Evolutionary conservation across 2,888 invertebrate genomes (phyloP), one percentile per base, ranked within the genome.

Genomic region (Plagodis pulveraria): DNA sequence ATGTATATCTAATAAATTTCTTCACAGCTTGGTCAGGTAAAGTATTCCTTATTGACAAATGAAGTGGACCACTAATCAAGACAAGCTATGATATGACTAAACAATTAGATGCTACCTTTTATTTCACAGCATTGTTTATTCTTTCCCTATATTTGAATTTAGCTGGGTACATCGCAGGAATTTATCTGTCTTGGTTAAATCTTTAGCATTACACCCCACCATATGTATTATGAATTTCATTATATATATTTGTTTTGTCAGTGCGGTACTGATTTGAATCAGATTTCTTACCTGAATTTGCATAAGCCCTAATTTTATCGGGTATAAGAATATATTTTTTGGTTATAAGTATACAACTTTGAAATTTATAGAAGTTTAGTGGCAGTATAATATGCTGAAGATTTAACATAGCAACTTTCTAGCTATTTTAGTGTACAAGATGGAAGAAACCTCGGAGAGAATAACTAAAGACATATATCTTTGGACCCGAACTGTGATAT

Each of bases 21-120:
- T 62, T 60, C 47, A 72, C 77, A 80, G 80, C 69, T 65, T 43
- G n/a, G 8, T 53, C 61, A 69, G 63, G 68, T 69, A 66, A 58
- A 11, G 65, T 66, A 65, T 66, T 52, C 8, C n/a, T 11, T 33
- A 11, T 42, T 12, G 12, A 34, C 6, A 8, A 11, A 40, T 10
- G 0, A 8, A 6, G 32, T 12, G 35, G 12, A 36, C 41, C 10
- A 6, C 7, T 41, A 0, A 6, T 41, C 2, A 9, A 9, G 10
- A n/a, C 0, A 41, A 10, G n/a, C 46, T 46, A 41, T 32, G 44
- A 12, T 43, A 7, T 45, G 45, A 33, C 38, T 8, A 38, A n/a
- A 10, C 35, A 46, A 9, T 41, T 12, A 34, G 8, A 7, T 32
- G 32, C 6, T 35, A 35, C 44, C 12, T 52, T 46, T 47, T 54